phyloP scores from a whole-genome alignment of 2,888 invertebrate species.

The Acrocera orbiculus region DNA sequence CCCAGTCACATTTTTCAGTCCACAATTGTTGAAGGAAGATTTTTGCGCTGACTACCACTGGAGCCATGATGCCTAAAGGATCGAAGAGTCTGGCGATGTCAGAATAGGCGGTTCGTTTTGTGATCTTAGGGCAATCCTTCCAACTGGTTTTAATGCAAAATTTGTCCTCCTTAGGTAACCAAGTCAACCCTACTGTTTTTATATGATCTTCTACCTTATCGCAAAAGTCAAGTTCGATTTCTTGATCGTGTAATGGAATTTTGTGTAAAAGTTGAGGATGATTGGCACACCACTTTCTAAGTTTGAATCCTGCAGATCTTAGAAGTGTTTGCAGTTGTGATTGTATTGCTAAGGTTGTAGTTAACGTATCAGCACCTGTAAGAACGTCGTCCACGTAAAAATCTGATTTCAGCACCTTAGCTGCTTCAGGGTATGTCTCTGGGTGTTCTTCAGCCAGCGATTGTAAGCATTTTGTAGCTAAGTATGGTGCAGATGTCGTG shows the following conservation, averaged over 20 bases:
- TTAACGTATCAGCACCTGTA: background rate
- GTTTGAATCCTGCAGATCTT: background rate
- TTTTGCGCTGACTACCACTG: background rate
- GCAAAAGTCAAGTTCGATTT: background rate
- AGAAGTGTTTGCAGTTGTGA: background rate
- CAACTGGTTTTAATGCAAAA: background rate
- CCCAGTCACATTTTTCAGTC: background rate
- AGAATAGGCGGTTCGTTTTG: background rate
- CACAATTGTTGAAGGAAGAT: background rate
- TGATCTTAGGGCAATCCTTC: background rate
- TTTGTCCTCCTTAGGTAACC: background rate
- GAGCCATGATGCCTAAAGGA: background rate
- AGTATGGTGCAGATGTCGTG: constrained; percentile 9
- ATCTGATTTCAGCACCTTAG: too few relatives aligned
- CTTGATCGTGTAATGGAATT: background rate
- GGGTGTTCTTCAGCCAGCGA: constrained; percentile 4
- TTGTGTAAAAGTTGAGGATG: background rate
- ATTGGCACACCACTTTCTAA: constrained; percentile 2
- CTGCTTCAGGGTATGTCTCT: background rate
- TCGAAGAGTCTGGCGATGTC: background rate
- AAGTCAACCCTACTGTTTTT: background rate
- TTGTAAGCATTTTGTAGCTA: constrained; percentile 11
- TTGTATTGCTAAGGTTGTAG: background rate
- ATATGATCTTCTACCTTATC: background rate
- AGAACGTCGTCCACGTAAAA: constrained; percentile 4